phyloP scores from a whole-genome alignment of 2,888 invertebrate species.

The Neocrepidodera transversa region DNA sequence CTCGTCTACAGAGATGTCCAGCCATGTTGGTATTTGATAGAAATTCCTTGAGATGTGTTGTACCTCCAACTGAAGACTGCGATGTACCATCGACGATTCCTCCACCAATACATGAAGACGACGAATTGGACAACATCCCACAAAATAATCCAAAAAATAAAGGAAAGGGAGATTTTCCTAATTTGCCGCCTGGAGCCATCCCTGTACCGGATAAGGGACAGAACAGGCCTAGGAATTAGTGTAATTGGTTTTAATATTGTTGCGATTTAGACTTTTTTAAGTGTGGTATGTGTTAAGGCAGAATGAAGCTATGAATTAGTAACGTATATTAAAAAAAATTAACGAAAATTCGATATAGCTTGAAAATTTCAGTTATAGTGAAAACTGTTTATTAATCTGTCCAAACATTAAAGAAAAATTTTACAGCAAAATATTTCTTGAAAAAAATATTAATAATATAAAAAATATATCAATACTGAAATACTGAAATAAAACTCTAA shows the following conservation, averaged over 20 bases:
- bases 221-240: conserved; percentile 40
- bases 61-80: conserved; percentile 89
- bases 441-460: too few relatives aligned
- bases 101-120: conserved; percentile 65
- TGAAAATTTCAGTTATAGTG: too few relatives aligned
- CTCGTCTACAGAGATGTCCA: conserved; percentile 87
- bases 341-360: too few relatives aligned
- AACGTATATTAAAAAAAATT: too few relatives aligned
- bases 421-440: too few relatives aligned
- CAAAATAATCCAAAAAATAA: conserved; percentile 53
- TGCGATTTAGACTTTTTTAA: not conserved
- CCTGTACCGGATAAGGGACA: conserved; percentile 54
- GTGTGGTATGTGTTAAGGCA: not conserved
- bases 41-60: conserved; percentile 82
- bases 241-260: not conserved
- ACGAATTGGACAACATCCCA: conserved; percentile 51
- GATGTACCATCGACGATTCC: conserved; percentile 82
- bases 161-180: conserved; percentile 45
- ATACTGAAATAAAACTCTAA: too few relatives aligned
- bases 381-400: too few relatives aligned
- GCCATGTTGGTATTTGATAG: conserved; percentile 89
- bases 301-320: not conserved
- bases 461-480: too few relatives aligned
- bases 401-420: too few relatives aligned
- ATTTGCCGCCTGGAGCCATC: conserved; percentile 59